These are phyloP conservation scores for Camponotus floridanus DNA, from an alignment of 1,140 invertebrate species.

Conservation along the genomic window DNA sequence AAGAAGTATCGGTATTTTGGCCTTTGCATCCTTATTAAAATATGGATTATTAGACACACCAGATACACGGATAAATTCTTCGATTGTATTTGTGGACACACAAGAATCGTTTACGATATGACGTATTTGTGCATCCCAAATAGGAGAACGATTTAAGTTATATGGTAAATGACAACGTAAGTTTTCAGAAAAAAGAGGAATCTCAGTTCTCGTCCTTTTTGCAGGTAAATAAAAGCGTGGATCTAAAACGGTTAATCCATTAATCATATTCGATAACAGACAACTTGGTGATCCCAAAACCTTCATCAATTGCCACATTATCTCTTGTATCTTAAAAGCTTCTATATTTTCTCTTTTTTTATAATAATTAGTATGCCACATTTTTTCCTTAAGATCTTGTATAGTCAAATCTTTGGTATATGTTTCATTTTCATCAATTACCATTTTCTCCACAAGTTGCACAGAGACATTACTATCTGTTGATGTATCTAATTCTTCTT, in stretches of 20 bases:
- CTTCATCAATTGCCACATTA: constrained; percentile 89
- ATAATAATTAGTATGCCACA: constrained; percentile 82
- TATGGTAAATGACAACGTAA: constrained; percentile 51
- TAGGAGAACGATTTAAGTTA: constrained; percentile 83
- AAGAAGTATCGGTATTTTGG: constrained; percentile 91
- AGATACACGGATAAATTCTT: constrained; percentile 91
- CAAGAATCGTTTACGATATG: constrained; percentile 88
- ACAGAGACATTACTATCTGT: neutral
- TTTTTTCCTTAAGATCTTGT: constrained; percentile 35
- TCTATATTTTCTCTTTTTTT: constrained; percentile 71
- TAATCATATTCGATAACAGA: constrained; percentile 90
- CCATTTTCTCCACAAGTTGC: neutral
- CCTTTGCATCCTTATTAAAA: constrained; percentile 86
- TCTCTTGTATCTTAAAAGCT: constrained; percentile 80
- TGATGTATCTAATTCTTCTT: neutral
- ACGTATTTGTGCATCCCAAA: constrained; percentile 90
- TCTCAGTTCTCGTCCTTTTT: constrained; percentile 88
- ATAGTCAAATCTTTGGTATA: constrained; percentile 1
- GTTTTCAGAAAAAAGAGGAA: neutral
- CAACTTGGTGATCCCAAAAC: constrained; percentile 87
- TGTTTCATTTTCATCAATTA: constrained; percentile 10
- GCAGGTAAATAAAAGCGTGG: constrained; percentile 92
- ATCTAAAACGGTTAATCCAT: constrained; percentile 93
- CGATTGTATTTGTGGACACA: constrained; percentile 89
- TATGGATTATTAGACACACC: constrained; percentile 87